Evolutionary conservation across 2,888 invertebrate genomes (phyloP), one percentile per base, ranked within the genome.

Genomic region (Machimus atricapillus): DNA sequence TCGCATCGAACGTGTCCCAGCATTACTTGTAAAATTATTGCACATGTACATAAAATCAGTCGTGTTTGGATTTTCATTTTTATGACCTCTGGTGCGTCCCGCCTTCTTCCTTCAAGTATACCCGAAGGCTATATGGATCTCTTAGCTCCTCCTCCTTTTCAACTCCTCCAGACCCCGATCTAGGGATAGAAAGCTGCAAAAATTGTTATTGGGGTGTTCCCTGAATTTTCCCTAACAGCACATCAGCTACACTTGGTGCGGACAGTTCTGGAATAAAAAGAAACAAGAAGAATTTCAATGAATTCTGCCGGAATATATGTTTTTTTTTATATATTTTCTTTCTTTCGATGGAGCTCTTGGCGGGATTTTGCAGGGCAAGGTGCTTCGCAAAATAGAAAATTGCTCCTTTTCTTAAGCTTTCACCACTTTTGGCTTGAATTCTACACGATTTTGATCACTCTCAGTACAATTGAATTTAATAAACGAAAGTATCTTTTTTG

Each of bases 1-100:
- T 92, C 92, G 58, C 90, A 90, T 4, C 89, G 88, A 40, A 89
- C 89, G 43, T 89, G 89, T 19, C 88, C 87, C 12, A 89, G 86
- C 52, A 90, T 89, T 46, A 86, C 83, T 43, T 88, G 77, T 56
- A 86, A 85, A 77, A 87, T 88, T 88, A 88, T 86, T 79, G 81
- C 86, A 40, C 85, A 88, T 52, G 87, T 87, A 85, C 86, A 87
- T 85, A 88, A 87, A 85, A 82, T 88, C 88, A 87, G 86, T 87
- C 87, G 85, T 74, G 85, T 85, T 46, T 77, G 58, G 87, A 86
- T 86, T 88, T 76, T 88, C 88, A 88, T 88, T 88, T 88, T 86
- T 79, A 82, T 82, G 40, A 52, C 37, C 82, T 74, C 74, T 73
- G 27, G 4, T 85, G 31, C n/a, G 14, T 43, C 74, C 27, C 46